Percentiles rank a stretch among this genome's conserved stretches.
phyloP scores from a whole-genome alignment of 2,888 invertebrate species.

The Tenthredo amoena region DNA sequence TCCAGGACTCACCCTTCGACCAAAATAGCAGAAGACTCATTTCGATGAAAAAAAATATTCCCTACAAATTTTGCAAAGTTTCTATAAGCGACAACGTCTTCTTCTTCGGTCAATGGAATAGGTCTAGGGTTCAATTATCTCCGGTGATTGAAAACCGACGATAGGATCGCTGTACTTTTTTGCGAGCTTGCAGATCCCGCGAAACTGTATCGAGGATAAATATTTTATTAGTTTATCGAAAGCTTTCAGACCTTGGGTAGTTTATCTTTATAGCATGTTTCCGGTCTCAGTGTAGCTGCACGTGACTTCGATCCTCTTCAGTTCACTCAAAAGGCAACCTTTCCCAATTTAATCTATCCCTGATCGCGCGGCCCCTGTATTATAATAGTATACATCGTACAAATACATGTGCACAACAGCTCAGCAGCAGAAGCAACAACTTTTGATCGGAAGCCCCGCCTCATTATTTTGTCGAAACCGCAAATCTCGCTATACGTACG shows the following conservation, averaged over 20 bases:
- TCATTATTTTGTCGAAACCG: constrained; percentile 50
- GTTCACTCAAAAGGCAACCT: constrained; percentile 70
- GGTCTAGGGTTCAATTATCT: background rate
- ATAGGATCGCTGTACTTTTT: background rate
- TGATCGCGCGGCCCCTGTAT: constrained; percentile 23
- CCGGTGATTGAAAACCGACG: background rate
- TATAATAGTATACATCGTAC: constrained; percentile 21
- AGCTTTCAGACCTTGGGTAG: background rate
- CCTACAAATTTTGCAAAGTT: background rate
- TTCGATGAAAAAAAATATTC: too few species aligned
- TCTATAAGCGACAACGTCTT: background rate
- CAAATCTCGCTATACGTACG: constrained; percentile 39
- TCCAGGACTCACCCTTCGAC: background rate
- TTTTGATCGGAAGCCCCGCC: constrained; percentile 44
- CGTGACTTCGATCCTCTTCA: constrained; percentile 73
- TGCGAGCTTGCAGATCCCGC: background rate
- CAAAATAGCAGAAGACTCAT: background rate
- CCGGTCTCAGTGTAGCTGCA: constrained; percentile 67
- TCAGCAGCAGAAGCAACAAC: background rate
- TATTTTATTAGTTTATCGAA: background rate
- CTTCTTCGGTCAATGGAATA: background rate
- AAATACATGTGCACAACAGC: background rate
- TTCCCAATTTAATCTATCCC: constrained; percentile 73
- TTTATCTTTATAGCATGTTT: constrained; percentile 68
- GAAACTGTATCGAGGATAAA: background rate